phyloP scores from a whole-genome alignment of 2,797 vertebrate genomes.

The Acridotheres tristis region DNA sequence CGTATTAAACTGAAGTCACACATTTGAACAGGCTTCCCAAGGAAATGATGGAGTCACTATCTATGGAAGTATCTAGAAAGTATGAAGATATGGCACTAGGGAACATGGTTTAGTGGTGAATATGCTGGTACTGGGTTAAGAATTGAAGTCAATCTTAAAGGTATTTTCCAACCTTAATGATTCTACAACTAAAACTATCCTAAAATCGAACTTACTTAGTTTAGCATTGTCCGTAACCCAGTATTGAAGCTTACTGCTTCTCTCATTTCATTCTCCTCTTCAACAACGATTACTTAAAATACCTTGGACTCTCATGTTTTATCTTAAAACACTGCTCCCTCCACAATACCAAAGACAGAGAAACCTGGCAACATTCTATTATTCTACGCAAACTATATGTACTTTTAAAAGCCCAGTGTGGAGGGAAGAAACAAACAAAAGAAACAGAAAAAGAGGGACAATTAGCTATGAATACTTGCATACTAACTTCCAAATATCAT shows the following conservation, averaged over 20 bases:
- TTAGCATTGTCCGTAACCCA: neutral
- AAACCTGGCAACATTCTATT: accelerated
- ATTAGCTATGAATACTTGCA: neutral
- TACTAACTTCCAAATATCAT: neutral
- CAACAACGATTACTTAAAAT: neutral
- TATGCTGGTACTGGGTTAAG: neutral
- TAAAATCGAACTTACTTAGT: neutral
- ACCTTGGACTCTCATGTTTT: neutral
- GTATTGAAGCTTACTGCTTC: neutral
- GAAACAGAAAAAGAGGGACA: neutral
- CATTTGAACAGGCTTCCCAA: neutral
- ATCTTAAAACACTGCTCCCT: neutral
- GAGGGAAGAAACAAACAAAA: accelerated
- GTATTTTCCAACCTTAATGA: neutral
- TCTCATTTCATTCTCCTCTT: neutral
- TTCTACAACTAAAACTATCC: neutral
- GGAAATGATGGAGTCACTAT: neutral
- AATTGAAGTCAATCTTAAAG: neutral
- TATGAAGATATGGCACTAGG: neutral
- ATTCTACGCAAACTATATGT: accelerated
- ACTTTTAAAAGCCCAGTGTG: neutral
- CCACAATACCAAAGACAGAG: neutral
- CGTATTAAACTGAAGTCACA: neutral
- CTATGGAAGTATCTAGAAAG: neutral
- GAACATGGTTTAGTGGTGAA: neutral